A percentile compares a stretch with the other conserved stretches of the same genome.
Conservation (phyloP, 1,140 invertebrate species). For the Bombus confusus region DNA sequence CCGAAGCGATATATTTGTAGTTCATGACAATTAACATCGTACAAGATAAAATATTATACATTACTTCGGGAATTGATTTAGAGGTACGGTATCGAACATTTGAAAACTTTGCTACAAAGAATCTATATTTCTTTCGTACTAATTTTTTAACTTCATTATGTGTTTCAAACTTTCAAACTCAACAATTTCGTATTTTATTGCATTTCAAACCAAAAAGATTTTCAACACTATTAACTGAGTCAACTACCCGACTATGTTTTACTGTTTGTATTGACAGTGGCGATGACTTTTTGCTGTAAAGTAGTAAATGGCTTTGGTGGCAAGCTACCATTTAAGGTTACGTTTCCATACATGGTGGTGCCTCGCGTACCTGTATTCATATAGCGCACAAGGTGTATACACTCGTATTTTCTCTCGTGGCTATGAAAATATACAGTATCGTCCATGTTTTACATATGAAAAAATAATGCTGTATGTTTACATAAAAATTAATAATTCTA, state of each 20-base stretch:
- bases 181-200: not conserved
- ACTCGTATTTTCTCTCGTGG: not conserved
- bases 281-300: conserved; percentile 45
- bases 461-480: not conserved
- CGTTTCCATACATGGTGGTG: conserved; percentile 54
- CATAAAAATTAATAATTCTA: not conserved
- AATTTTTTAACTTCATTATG: too few species aligned
- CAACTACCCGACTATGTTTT: conserved; percentile 4
- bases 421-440: not conserved
- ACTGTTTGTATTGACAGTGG: conserved; percentile 31
- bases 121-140: not conserved
- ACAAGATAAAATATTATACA: too few species aligned
- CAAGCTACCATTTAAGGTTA: conserved; percentile 72
- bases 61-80: not conserved
- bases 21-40: too few species aligned
- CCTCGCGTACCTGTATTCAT: conserved; percentile 16
- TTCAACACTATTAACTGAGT: not conserved
- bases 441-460: not conserved
- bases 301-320: conserved; percentile 37
- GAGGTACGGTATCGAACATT: not conserved
- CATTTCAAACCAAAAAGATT: not conserved
- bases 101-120: not conserved
- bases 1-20: too few species aligned
- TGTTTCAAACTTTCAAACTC: not conserved
- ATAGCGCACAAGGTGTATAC: not conserved